phyloP scores from a whole-genome alignment of 2,888 invertebrate species.

The Leptopterna dolabrata region DNA sequence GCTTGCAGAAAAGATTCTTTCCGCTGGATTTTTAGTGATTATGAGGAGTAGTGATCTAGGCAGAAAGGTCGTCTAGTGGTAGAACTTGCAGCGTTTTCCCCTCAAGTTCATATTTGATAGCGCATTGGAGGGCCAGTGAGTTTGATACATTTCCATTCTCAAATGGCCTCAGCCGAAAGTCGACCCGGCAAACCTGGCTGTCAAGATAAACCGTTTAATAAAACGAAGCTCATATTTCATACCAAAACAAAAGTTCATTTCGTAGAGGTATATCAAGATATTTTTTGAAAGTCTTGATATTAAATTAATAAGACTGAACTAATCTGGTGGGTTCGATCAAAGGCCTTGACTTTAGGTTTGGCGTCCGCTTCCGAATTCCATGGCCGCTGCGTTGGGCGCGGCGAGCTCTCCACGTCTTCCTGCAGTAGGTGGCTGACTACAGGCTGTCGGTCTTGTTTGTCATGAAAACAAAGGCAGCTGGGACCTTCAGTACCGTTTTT shows the following conservation, averaged over 20 bases:
- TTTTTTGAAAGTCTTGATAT: not conserved
- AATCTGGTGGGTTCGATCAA: constrained; percentile 6
- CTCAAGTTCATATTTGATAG: too few relatives aligned
- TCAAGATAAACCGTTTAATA: not conserved
- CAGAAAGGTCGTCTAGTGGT: too few relatives aligned
- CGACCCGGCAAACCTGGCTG: not conserved
- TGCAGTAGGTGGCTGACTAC: not conserved
- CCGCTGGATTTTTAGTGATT: too few relatives aligned
- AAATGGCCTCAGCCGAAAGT: not conserved
- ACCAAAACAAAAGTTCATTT: not conserved
- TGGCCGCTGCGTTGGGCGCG: constrained; percentile 4
- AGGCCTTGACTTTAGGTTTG: not conserved
- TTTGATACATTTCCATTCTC: too few relatives aligned
- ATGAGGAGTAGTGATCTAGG: too few relatives aligned
- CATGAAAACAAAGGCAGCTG: not conserved
- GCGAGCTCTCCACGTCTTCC: not conserved
- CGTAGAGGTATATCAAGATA: too few relatives aligned
- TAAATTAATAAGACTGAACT: not conserved
- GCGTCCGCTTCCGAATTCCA: constrained; percentile 29
- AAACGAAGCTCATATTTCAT: not conserved
- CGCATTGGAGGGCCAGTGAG: too few relatives aligned
- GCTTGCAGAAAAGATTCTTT: too few relatives aligned
- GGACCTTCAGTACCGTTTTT: not conserved
- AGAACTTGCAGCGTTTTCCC: too few relatives aligned
- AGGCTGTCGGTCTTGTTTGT: not conserved